phyloP scores from a whole-genome alignment of 1,140 invertebrate genomes.

The Musca domestica region DNA sequence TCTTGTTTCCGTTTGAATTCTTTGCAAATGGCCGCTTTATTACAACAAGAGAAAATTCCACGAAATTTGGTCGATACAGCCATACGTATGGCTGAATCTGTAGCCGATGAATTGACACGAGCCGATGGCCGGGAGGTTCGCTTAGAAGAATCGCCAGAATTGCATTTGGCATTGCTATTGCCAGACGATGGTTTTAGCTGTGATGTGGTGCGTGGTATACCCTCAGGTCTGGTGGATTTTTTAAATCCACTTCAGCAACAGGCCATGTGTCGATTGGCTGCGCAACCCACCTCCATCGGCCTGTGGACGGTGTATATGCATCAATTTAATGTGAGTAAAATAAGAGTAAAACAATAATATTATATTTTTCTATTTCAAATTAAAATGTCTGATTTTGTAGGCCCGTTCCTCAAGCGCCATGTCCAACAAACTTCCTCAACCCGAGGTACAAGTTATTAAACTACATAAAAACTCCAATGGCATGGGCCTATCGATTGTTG shows the following conservation, averaged over 20 bases:
- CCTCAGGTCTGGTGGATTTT: slow-evolving; percentile 90
- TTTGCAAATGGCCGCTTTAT: slow-evolving; percentile 81
- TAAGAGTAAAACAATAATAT: too few relatives aligned
- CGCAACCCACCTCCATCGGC: slow-evolving; percentile 86
- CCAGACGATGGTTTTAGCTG: slow-evolving; percentile 98
- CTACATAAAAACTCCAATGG: slow-evolving; percentile 87
- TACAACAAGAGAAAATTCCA: slow-evolving; percentile 69
- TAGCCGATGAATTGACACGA: slow-evolving; percentile 87
- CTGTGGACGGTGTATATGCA: slow-evolving; percentile 94
- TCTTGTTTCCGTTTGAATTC: slow-evolving; percentile 98
- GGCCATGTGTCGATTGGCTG: slow-evolving; percentile 83
- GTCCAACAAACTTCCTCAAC: slow-evolving; percentile 54
- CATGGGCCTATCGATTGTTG: slow-evolving; percentile 92
- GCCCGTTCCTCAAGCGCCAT: slow-evolving; percentile 63
- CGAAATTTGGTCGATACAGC: slow-evolving; percentile 63
- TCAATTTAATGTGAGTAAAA: slow-evolving; percentile 57
- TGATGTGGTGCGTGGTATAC: slow-evolving; percentile 90
- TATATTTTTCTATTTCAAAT: not conserved
- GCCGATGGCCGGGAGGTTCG: slow-evolving; percentile 84
- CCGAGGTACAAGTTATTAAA: slow-evolving; percentile 80
- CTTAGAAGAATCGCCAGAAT: slow-evolving; percentile 79
- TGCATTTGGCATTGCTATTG: slow-evolving; percentile 86
- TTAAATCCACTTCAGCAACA: slow-evolving; percentile 81
- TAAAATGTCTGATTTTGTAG: slow-evolving; percentile 43
- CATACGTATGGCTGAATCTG: slow-evolving; percentile 81